Conservation (phyloP, 2,113 vertebrate species). For the Xyliphius kryptos region DNA sequence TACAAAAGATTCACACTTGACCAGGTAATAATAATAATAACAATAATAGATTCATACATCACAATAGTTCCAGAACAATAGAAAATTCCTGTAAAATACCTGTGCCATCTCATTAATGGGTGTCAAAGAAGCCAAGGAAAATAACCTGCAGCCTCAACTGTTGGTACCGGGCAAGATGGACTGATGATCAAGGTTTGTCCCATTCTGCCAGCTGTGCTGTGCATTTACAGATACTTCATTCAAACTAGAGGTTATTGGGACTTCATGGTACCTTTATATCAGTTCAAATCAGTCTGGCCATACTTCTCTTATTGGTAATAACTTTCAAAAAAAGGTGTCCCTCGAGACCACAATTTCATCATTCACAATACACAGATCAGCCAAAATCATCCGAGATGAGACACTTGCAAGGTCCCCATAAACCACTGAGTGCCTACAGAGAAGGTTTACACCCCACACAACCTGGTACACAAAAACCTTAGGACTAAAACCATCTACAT, state of each 20-base stretch:
- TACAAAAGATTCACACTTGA: not conserved
- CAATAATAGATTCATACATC: not conserved
- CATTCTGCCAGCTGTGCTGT: too few relatives aligned
- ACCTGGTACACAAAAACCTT: too few relatives aligned
- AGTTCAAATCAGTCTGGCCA: too few relatives aligned
- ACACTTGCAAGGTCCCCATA: not conserved
- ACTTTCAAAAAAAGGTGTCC: not conserved
- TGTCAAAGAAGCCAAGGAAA: not conserved
- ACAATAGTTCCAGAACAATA: not conserved
- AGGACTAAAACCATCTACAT: too few relatives aligned
- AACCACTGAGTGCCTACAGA: not conserved
- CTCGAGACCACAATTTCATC: constrained; percentile 3
- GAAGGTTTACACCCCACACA: too few relatives aligned
- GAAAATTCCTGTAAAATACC: not conserved
- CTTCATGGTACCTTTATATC: too few relatives aligned
- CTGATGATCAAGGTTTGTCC: too few relatives aligned
- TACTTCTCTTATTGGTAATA: too few relatives aligned
- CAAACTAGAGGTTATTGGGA: too few relatives aligned
- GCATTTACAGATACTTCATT: too few relatives aligned
- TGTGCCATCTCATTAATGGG: not conserved
- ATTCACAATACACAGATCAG: not conserved
- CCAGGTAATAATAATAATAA: not conserved
- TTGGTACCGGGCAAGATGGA: too few relatives aligned
- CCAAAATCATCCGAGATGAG: not conserved
- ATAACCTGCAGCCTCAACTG: too few relatives aligned